Percentiles rank a stretch among this genome's conserved stretches.
These are phyloP conservation scores for Tubulanus polymorphus DNA, from an alignment of 2,888 invertebrate genomes.

Conservation along the genomic window DNA sequence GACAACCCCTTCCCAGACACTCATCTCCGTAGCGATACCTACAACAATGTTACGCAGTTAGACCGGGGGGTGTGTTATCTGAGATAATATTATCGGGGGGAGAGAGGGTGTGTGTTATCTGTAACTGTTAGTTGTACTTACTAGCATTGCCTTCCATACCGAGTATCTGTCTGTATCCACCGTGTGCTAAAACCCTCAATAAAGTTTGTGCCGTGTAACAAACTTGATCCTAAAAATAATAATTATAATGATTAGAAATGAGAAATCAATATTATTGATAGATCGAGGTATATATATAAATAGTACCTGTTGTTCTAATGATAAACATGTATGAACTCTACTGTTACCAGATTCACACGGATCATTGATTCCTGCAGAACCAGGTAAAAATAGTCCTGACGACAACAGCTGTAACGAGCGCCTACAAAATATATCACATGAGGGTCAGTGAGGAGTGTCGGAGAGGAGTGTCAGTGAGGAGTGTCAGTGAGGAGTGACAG, in stretches of 20 bases:
- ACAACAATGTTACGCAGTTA: constrained; percentile 5
- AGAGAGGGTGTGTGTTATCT: too few species aligned
- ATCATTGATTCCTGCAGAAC: constrained; percentile 76
- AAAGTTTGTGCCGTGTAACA: constrained; percentile 92
- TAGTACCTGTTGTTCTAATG: constrained; percentile 69
- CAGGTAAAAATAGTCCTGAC: constrained; percentile 91
- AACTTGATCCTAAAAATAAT: constrained; percentile 72
- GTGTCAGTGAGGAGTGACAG: too few species aligned
- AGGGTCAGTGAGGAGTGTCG: too few species aligned
- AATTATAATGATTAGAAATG: not conserved
- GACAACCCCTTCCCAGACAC: constrained; percentile 94
- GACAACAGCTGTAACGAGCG: constrained; percentile 86
- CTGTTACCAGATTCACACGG: constrained; percentile 84
- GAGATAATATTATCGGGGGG: too few species aligned
- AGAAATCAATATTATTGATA: not conserved
- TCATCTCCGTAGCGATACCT: constrained; percentile 80
- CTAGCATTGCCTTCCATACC: constrained; percentile 63
- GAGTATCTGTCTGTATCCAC: constrained; percentile 83
- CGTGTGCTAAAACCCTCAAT: constrained; percentile 79
- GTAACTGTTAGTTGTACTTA: constrained; percentile 38
- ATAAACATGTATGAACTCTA: constrained; percentile 84
- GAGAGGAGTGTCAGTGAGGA: too few species aligned
- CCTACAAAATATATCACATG: constrained; percentile 55
- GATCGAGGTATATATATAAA: not conserved
- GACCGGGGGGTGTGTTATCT: not conserved